These are phyloP conservation scores for Hymenochirus boettgeri DNA, from an alignment of 2,113 vertebrate species.

Conservation along the genomic window DNA sequence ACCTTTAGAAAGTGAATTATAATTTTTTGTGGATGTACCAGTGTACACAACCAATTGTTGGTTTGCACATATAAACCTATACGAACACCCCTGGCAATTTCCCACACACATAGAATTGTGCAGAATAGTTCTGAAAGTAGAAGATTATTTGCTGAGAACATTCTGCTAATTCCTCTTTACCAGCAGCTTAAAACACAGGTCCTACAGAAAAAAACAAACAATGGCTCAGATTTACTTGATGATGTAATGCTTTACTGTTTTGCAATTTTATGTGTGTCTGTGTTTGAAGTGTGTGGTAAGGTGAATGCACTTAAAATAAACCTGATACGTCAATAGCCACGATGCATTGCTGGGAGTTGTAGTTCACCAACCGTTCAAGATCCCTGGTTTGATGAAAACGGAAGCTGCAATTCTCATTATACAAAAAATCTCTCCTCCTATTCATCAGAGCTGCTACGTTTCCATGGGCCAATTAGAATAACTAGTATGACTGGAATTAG, in stretches of 20 bases:
- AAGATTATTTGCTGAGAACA: neutral
- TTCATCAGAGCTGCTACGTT: neutral
- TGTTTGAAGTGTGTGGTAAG: neutral
- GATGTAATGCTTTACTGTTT: neutral
- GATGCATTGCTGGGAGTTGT: neutral
- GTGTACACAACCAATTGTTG: too few relatives aligned
- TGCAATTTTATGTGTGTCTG: neutral
- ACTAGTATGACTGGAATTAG: neutral
- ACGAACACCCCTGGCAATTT: too few relatives aligned
- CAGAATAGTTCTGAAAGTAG: too few relatives aligned
- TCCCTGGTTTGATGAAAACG: neutral
- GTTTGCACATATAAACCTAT: too few relatives aligned
- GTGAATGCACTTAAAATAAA: neutral
- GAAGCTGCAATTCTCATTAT: neutral
- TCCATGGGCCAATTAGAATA: constrained; percentile 4
- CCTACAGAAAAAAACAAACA: neutral
- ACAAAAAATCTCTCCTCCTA: neutral
- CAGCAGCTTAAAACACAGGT: neutral
- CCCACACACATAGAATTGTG: too few relatives aligned
- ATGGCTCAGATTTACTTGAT: neutral
- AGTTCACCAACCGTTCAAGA: neutral
- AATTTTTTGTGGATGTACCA: too few relatives aligned
- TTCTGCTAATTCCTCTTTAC: too few relatives aligned
- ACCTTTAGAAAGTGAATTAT: too few relatives aligned
- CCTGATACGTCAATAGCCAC: neutral